These are phyloP conservation scores for Teleogryllus occipitalis DNA, from an alignment of 1,140 invertebrate species.

Conservation along the genomic window DNA sequence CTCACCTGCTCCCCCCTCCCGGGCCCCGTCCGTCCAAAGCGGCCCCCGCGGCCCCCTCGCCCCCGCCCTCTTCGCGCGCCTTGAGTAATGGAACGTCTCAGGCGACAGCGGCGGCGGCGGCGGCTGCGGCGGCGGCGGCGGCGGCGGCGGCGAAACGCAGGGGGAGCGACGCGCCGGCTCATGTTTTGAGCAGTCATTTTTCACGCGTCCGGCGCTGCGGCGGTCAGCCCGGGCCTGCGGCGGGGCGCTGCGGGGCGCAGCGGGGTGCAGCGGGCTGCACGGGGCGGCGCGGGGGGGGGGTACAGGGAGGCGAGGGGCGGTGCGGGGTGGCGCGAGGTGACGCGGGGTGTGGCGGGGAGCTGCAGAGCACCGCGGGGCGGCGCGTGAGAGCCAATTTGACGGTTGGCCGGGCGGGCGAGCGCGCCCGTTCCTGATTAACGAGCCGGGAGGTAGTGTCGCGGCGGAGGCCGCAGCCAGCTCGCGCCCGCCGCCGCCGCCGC, in stretches of 20 bases:
- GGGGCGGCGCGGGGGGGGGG: no score
- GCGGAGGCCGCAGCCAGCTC: background rate
- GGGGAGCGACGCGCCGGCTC: background rate
- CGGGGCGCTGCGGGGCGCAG: no score
- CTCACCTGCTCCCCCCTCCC: background rate
- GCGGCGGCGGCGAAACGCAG: no score
- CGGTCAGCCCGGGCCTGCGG: background rate
- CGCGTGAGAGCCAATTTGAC: conserved; percentile 3
- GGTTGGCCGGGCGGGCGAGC: background rate
- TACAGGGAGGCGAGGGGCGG: no score
- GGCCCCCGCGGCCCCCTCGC: no score
- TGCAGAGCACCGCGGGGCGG: background rate
- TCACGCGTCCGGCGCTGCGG: background rate
- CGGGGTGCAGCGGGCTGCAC: no score
- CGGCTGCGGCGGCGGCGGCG: no score
- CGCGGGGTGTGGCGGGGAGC: no score
- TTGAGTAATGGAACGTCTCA: background rate
- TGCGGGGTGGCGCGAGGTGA: no score
- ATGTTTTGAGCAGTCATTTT: conserved; percentile 5
- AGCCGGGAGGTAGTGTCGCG: background rate
- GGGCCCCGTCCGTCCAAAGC: no score
- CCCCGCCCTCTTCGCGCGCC: background rate
- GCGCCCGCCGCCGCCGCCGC: background rate
- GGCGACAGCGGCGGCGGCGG: background rate
- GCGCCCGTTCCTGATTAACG: background rate